Evolutionary conservation across 1,140 invertebrate genomes (phyloP), one percentile per base, ranked within the genome.

Genomic region (Rhyacophila brunnea): DNA sequence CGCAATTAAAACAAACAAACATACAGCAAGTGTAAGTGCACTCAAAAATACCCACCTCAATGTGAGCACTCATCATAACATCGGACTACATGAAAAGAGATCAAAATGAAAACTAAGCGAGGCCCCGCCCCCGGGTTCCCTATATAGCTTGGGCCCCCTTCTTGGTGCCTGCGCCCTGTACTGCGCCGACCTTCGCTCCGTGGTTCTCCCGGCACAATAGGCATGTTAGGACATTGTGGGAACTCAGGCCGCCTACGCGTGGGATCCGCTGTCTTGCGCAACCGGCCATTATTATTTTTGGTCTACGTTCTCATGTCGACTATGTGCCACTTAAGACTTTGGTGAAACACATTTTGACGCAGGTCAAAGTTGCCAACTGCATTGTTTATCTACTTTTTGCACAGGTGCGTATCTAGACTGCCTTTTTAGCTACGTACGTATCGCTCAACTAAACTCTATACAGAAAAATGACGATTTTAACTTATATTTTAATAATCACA

Each of bases 71-170:
- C 63, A 65, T 65, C 55, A 57, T 65, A 17, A 19, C 48, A 36
- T 38, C 36, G 63, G 54, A 48, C 63, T 58, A 60, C 58, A 61
- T 65, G 63, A 57, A 65, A 60, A 55, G 59, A 65, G 58, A 56
- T 56, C 57, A 47, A 55, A 53, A 44, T 38, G 53, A 52, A 46
- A 38, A 64, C 62, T 64, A 58, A 60, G 54, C n/a, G 5, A 57
- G 58, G 47, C 32, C 15, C 32, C 19, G n/a, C 48, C 38, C 35
- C 14, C n/a, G 52, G 58, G 58, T 23, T 45, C 40, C 60, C 58
- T 64, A 64, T 64, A 64, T 64, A 64, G 54, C 42, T 17, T 44
- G 49, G 54, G 44, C 48, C 58, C 63, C 53, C 57, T 57, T 43
- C 36, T 56, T 49, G 51, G 15, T 5, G 15, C 34, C 42, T 19